These are phyloP conservation scores for Octomys mimax DNA, from an alignment of 2,797 vertebrate genomes.

Conservation along the genomic window DNA sequence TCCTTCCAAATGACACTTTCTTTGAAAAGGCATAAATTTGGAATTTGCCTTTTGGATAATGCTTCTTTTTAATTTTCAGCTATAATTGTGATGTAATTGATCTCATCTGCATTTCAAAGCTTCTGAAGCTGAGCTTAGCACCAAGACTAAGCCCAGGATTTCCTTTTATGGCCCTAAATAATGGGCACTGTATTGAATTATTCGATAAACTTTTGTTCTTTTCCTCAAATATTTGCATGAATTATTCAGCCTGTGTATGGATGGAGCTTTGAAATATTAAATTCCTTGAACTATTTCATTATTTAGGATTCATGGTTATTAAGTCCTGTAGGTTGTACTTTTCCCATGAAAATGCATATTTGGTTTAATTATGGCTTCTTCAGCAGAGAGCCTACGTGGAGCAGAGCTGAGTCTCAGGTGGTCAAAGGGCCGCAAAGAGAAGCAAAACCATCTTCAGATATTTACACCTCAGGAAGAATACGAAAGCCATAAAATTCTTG, in stretches of 20 bases:
- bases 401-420: neutral
- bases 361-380: conserved; percentile 46
- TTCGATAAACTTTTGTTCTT: conserved; percentile 76
- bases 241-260: conserved; percentile 76
- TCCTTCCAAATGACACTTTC: conserved; percentile 79
- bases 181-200: conserved; percentile 61
- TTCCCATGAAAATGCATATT: conserved; percentile 35
- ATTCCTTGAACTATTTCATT: conserved; percentile 77
- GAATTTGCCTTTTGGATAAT: conserved; percentile 78
- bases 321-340: conserved; percentile 52
- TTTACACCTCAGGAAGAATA: neutral
- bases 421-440: neutral
- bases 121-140: conserved; percentile 36
- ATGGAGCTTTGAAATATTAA: conserved; percentile 75
- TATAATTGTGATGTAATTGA: conserved; percentile 77
- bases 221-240: conserved; percentile 81
- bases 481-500: conserved; percentile 1
- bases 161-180: conserved; percentile 63
- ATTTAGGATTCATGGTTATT: conserved; percentile 76
- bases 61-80: conserved; percentile 73
- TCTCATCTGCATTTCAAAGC: conserved; percentile 79
- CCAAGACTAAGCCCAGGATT: conserved; percentile 48
- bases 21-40: conserved; percentile 79
- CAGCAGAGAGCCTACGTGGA: neutral
- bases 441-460: conserved; percentile 24